These are phyloP conservation scores for Drosophila lacteicornis DNA, from an alignment of 1,140 invertebrate species.

Conservation along the genomic window DNA sequence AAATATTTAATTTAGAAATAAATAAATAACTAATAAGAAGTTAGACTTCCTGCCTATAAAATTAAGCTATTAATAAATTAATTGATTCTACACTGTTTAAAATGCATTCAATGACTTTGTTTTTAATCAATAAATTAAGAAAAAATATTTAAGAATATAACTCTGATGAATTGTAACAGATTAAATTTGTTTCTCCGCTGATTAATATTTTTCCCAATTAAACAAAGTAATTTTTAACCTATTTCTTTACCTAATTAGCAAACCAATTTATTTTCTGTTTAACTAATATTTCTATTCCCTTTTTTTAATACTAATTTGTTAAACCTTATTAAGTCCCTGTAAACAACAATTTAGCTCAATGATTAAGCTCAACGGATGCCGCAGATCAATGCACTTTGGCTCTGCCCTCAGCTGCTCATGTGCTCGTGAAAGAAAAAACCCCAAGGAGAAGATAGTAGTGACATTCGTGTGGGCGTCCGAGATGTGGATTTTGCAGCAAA, in stretches of 20 bases:
- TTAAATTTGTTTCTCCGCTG: background rate
- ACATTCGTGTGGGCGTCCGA: constrained; percentile 56
- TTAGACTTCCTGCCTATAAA: too few species aligned
- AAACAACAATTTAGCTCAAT: constrained; percentile 3
- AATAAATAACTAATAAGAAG: too few species aligned
- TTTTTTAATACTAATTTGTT: background rate
- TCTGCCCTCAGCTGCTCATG: constrained; percentile 27
- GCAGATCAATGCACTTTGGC: constrained; percentile 33
- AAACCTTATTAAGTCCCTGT: constrained; percentile 3
- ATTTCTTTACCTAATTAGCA: too few species aligned
- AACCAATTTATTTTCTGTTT: background rate
- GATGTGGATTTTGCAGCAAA: constrained; percentile 32
- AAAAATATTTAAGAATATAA: too few species aligned
- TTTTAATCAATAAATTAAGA: too few species aligned
- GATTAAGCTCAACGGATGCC: constrained; percentile 12
- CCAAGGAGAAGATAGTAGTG: constrained; percentile 34
- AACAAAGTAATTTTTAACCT: background rate
- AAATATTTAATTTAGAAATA: too few species aligned
- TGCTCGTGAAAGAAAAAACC: background rate
- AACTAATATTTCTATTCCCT: background rate
- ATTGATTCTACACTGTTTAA: too few species aligned
- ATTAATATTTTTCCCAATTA: background rate
- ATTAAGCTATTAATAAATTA: too few species aligned
- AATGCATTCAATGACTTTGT: too few species aligned
- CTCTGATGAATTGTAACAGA: background rate